phyloP scores from a whole-genome alignment of 2,113 vertebrate species.

The Elachura formosa region DNA sequence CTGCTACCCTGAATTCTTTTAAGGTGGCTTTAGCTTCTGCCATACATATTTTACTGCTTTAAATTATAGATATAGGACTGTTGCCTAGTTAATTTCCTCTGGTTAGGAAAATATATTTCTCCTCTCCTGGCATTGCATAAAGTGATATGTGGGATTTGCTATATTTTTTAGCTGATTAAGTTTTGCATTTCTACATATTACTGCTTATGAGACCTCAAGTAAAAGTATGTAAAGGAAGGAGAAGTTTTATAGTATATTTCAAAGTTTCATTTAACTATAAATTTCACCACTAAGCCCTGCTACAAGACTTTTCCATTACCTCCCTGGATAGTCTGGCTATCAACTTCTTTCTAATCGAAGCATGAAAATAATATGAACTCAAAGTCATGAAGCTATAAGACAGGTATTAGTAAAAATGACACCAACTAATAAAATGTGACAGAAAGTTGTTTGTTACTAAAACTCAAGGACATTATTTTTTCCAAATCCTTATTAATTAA shows the following conservation, averaged over 20 bases:
- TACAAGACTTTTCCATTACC: slow-evolving; percentile 66
- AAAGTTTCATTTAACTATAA: slow-evolving; percentile 61
- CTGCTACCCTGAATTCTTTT: slow-evolving; percentile 53
- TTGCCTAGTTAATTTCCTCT: slow-evolving; percentile 67
- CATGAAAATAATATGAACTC: slow-evolving; percentile 70
- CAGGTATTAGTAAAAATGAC: slow-evolving; percentile 61
- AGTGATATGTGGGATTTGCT: slow-evolving; percentile 52
- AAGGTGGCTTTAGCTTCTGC: slow-evolving; percentile 59
- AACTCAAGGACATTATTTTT: background rate
- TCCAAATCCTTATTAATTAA: slow-evolving; percentile 57
- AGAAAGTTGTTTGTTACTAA: slow-evolving; percentile 61
- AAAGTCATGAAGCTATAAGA: slow-evolving; percentile 57
- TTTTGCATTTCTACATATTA: slow-evolving; percentile 53
- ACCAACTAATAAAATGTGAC: slow-evolving; percentile 65
- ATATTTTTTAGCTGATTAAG: slow-evolving; percentile 57
- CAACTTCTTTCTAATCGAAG: slow-evolving; percentile 68
- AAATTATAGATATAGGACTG: slow-evolving; percentile 59
- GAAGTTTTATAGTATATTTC: slow-evolving; percentile 40
- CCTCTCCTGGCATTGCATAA: slow-evolving; percentile 41
- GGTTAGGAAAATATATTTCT: slow-evolving; percentile 65
- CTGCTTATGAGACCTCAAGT: slow-evolving; percentile 46
- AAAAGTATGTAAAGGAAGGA: slow-evolving; percentile 36
- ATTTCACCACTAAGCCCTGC: slow-evolving; percentile 33
- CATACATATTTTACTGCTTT: slow-evolving; percentile 63
- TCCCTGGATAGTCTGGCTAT: slow-evolving; percentile 44